Conservation (phyloP, 2,113 vertebrate genomes). For the Daphoenositta chrysoptera region DNA sequence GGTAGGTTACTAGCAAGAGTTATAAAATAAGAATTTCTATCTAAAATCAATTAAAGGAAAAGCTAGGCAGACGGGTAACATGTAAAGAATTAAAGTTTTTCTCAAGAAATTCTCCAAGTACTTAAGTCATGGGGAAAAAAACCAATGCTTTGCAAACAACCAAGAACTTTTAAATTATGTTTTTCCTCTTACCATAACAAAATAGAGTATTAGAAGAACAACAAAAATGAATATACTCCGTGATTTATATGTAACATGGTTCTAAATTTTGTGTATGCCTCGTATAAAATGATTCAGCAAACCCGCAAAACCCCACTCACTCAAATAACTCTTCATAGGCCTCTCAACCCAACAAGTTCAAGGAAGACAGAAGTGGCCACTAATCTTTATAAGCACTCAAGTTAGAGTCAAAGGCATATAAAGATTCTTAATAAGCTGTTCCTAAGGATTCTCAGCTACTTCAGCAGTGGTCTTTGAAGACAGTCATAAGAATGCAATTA, state of each 20-base stretch:
- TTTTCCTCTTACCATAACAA: background rate
- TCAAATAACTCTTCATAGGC: background rate
- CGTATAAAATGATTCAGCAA: background rate
- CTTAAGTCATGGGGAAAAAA: background rate
- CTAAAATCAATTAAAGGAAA: background rate
- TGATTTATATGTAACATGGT: background rate
- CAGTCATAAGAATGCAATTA: background rate
- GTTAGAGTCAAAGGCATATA: background rate
- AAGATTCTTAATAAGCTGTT: background rate
- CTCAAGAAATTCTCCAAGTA: background rate
- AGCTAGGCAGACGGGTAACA: background rate
- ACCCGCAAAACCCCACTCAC: background rate
- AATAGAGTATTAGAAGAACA: background rate
- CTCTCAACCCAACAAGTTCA: background rate
- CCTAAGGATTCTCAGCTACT: background rate
- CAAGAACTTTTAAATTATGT: background rate
- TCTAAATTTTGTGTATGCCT: slow-evolving; percentile 1
- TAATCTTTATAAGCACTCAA: background rate
- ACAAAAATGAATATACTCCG: background rate
- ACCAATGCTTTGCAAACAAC: background rate
- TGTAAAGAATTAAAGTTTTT: background rate
- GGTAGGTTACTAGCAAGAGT: background rate
- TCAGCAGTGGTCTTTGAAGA: background rate
- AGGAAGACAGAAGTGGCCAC: background rate
- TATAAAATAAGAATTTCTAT: background rate